Evolutionary conservation across 35 echinoderm and acorn worm genomes (phyloP), one percentile per base, ranked within the genome.

Genomic region (Ophioderma brevispina): DNA sequence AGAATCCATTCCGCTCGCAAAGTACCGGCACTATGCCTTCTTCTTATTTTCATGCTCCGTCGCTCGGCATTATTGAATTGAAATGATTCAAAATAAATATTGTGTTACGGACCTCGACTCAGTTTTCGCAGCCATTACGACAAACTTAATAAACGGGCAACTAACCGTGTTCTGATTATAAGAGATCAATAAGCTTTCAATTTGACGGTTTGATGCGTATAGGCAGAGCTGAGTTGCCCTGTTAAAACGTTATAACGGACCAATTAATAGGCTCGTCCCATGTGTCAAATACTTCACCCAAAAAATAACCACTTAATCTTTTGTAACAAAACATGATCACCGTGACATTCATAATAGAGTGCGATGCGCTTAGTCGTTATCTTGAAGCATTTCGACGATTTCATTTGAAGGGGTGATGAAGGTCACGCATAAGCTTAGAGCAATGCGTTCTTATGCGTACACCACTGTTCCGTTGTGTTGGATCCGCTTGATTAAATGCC

Each of bases 91-190:
- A 25, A 70, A 70, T 70, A 70, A 70, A 70, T 70, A 70, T 70
- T 70, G 59, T 30, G 28, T 70, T 70, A 25, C 59, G 59, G 59
- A 18, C 59, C 15, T 13, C 59, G 28, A 70, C 59, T 70, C 59
- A 30, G 59, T 30, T 70, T 70, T 70, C 59, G 23, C 59, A 70
- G 15, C 59, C 59, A 70, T 70, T 70, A 70, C 15, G 28, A 70
- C 23, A 25, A 70, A 70, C 23, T 70, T 70, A 70, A 70, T 30
- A 70, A 70, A 70, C 59, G 59, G 6, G 59, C 15, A 13, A 70
- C 59, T 70, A 70, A 70, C 59, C 59, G n/a, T 70, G 59, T 70
- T 70, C 59, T 70, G 59, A 70, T 70, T 70, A 30, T 70, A 70
- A 70, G 59, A 25, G 41, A 70, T 30, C 59, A 70, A 70, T 30